Percentiles rank a stretch among this genome's conserved stretches.
phyloP scores from a whole-genome alignment of 2,113 vertebrate species.

The Psittacus erithacus region DNA sequence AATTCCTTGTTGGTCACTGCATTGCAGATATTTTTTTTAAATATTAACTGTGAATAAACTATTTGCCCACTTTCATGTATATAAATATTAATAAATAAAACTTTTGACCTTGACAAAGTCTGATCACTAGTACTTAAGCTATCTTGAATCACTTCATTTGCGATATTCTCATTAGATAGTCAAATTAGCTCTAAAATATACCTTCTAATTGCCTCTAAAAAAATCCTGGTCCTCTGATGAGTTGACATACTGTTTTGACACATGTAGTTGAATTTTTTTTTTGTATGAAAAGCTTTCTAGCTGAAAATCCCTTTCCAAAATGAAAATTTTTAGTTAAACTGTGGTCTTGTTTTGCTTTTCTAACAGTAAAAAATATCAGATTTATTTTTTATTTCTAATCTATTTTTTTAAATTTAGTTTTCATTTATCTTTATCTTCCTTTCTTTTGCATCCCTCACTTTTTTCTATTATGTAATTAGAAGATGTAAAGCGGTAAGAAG shows the following conservation, averaged over 20 bases:
- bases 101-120: slow-evolving; percentile 54
- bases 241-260: slow-evolving; percentile 56
- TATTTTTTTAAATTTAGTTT: not conserved
- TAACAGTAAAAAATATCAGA: not conserved
- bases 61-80: slow-evolving; percentile 58
- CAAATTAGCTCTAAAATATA: slow-evolving; percentile 71
- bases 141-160: slow-evolving; percentile 63
- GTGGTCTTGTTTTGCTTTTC: not conserved
- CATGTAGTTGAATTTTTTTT: slow-evolving; percentile 2
- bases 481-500: not conserved
- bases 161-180: slow-evolving; percentile 66
- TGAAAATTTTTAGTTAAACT: not conserved
- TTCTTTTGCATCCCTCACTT: not conserved
- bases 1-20: slow-evolving; percentile 61
- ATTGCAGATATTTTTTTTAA: slow-evolving; percentile 22
- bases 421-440: not conserved
- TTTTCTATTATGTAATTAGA: not conserved
- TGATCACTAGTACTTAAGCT: slow-evolving; percentile 63
- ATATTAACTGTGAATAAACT: slow-evolving; percentile 57
- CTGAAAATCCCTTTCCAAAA: not conserved
- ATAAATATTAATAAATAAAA: slow-evolving; percentile 67
- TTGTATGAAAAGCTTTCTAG: slow-evolving; percentile 4
- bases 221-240: slow-evolving; percentile 53
- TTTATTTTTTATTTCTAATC: not conserved
- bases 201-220: slow-evolving; percentile 70